Evolutionary conservation across 2,797 vertebrate genomes (phyloP).

Genomic region (Apogon talboti): DNA sequence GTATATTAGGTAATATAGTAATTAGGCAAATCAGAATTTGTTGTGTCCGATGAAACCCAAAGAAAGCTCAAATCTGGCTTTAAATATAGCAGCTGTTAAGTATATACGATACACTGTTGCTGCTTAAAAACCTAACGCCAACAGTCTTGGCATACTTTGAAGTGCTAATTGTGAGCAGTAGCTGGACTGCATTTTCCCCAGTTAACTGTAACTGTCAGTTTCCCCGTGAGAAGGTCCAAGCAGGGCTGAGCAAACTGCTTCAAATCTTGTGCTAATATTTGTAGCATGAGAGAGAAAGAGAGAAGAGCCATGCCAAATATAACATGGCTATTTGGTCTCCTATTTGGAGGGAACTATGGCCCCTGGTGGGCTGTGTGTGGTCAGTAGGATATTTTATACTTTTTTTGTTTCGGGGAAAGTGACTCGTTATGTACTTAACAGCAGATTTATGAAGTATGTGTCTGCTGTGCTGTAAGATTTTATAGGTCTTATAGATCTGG

Average conservation of each 20-base stretch:
- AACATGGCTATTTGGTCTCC: conserved; percentile 83
- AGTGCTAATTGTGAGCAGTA: conserved; percentile 62
- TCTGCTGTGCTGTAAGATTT: conserved; percentile 74
- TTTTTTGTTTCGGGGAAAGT: conserved; percentile 63
- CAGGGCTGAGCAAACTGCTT: conserved; percentile 65
- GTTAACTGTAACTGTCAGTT: conserved; percentile 65
- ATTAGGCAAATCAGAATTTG: not conserved
- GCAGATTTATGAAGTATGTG: conserved; percentile 75
- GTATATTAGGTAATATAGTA: conserved; percentile 11
- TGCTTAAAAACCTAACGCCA: conserved; percentile 29
- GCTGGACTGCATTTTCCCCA: conserved; percentile 66
- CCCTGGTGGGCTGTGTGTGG: conserved; percentile 82
- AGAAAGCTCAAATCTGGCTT: conserved; percentile 9
- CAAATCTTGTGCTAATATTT: conserved; percentile 75
- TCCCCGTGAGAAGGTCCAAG: conserved; percentile 62
- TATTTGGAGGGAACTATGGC: conserved; percentile 87
- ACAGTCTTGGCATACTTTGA: conserved; percentile 39
- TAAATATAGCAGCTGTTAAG: not conserved
- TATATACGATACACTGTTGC: conserved; percentile 14
- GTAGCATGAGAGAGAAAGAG: conserved; percentile 69
- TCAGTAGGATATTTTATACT: conserved; percentile 74
- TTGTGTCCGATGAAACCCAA: not conserved
- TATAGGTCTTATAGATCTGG: conserved; percentile 89
- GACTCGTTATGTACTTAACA: conserved; percentile 69
- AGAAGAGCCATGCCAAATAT: conserved; percentile 76